These are phyloP conservation scores for Anableps anableps DNA, from an alignment of 2,797 vertebrate genomes.

Conservation along the genomic window DNA sequence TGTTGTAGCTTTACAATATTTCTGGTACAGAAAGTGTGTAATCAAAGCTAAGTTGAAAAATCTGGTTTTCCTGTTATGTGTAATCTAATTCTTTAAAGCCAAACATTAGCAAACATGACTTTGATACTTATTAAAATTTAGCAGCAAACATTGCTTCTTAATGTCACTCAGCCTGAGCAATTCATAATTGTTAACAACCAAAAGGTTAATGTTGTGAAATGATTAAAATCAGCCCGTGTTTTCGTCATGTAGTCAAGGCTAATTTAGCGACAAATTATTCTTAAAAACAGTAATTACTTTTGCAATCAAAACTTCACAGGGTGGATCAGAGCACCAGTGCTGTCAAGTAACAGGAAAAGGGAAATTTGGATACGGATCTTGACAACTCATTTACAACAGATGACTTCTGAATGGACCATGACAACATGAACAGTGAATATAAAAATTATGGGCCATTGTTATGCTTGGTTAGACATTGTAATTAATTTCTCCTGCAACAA, in stretches of 20 bases:
- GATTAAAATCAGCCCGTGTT: slow-evolving; percentile 56
- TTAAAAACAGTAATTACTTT: slow-evolving; percentile 61
- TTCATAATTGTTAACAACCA: slow-evolving; percentile 34
- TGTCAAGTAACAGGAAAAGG: slow-evolving; percentile 47
- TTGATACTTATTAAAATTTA: slow-evolving; percentile 20
- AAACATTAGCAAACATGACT: slow-evolving; percentile 6
- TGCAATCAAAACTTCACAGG: slow-evolving; percentile 53
- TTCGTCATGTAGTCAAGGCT: slow-evolving; percentile 41
- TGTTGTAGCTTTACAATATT: slow-evolving; percentile 7
- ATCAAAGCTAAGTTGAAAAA: slow-evolving; percentile 1
- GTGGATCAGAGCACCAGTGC: slow-evolving; percentile 36
- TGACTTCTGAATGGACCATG: slow-evolving; percentile 58
- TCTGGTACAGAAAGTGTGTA: neutral
- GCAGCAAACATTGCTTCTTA: slow-evolving; percentile 13
- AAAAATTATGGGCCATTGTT: slow-evolving; percentile 65
- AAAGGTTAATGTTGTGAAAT: slow-evolving; percentile 63
- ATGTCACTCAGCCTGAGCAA: slow-evolving; percentile 17
- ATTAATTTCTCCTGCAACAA: slow-evolving; percentile 61
- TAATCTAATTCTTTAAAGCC: slow-evolving; percentile 17
- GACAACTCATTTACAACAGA: slow-evolving; percentile 55
- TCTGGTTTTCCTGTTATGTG: neutral
- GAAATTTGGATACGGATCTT: slow-evolving; percentile 52
- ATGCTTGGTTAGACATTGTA: slow-evolving; percentile 50
- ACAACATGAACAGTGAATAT: slow-evolving; percentile 51
- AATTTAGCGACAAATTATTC: slow-evolving; percentile 66